A percentile compares a stretch with the other conserved stretches of the same genome.
These are phyloP conservation scores for Ptychobarbus kaznakovi DNA, from an alignment of 2,797 vertebrate species.

Conservation along the genomic window DNA sequence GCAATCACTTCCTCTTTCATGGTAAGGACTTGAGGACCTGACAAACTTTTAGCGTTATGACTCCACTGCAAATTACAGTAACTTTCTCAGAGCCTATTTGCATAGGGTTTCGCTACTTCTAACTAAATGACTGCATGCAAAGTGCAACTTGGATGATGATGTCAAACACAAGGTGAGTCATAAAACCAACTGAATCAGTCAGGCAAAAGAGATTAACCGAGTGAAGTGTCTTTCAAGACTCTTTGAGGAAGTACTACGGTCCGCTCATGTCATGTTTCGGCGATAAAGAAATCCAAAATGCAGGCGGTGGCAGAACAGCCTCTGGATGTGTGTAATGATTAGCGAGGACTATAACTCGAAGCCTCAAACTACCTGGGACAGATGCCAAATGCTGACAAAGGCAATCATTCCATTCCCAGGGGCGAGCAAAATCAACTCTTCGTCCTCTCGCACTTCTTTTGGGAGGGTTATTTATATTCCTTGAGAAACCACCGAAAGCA, in stretches of 20 bases:
- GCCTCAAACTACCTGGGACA: constrained; percentile 67
- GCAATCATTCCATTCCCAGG: constrained; percentile 63
- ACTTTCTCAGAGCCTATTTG: constrained; percentile 32
- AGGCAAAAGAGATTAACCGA: constrained; percentile 15
- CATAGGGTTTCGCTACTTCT: neutral
- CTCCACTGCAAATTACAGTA: neutral
- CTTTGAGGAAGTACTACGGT: constrained; percentile 23
- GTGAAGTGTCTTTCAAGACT: constrained; percentile 2
- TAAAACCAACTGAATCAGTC: constrained; percentile 3
- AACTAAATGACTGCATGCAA: constrained; percentile 11
- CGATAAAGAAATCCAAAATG: constrained; percentile 30
- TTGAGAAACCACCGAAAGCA: constrained; percentile 18
- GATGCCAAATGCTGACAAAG: constrained; percentile 65
- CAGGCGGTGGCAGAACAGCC: constrained; percentile 50
- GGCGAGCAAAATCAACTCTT: constrained; percentile 66
- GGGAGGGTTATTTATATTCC: constrained; percentile 27
- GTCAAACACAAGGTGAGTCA: constrained; percentile 6
- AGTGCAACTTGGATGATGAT: constrained; percentile 5
- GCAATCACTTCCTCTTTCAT: constrained; percentile 69
- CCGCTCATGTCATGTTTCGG: neutral
- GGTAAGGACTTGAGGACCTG: constrained; percentile 38
- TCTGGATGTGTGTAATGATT: constrained; percentile 45
- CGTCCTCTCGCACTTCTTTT: constrained; percentile 55
- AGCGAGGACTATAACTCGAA: constrained; percentile 46
- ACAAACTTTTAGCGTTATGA: constrained; percentile 18